Evolutionary conservation across 1,140 invertebrate species (phyloP), one percentile per base, ranked within the genome.

Genomic region (Oryctes rhinoceros): DNA sequence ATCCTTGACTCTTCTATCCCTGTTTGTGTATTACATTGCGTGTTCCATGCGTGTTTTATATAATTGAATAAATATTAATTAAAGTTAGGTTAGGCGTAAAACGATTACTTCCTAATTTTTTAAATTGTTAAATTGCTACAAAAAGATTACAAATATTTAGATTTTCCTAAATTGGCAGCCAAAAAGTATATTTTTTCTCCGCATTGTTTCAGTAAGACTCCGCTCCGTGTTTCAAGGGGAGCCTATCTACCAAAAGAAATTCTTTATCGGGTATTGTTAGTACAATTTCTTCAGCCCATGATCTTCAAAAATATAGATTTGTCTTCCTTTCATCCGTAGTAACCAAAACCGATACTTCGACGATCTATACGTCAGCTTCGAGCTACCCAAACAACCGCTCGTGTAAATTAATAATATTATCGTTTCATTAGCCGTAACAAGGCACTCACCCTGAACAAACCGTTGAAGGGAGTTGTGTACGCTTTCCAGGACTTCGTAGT

Each of bases 321-420:
- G 13, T 71, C 65, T 13, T 71, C 11, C 7, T 20, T 5, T 5
- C 5, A 13, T 71, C 5, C 15, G 65, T 9, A 30, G 24, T 67
- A 10, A 67, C 62, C 62, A 24, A 24, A 11, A 20, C 18, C 62
- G 24, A 35, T 20, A 24, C 24, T 35, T 37, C 65, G 35, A 15
- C 65, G 37, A 71, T 71, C 65, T 13, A 71, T 71, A 71, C 65
- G 24, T 71, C 37, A 37, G 65, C 65, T 62, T 30, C 53, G 53
- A 11, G 65, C 24, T 37, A 15, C 65, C 35, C 35, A 71, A 71
- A 71, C 65, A 71, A 71, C 65, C 35, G 18, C 65, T 24, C 20
- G 53, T 37, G 65, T 71, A 71, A 71, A 71, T 71, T 71, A 71
- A 71, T 71, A 71, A 71, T 71, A 71, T 71, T 71, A 71, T 71